Base-by-base conservation (phyloP, 2,888 invertebrate species). In the Sarcophaga carnaria region DNA sequence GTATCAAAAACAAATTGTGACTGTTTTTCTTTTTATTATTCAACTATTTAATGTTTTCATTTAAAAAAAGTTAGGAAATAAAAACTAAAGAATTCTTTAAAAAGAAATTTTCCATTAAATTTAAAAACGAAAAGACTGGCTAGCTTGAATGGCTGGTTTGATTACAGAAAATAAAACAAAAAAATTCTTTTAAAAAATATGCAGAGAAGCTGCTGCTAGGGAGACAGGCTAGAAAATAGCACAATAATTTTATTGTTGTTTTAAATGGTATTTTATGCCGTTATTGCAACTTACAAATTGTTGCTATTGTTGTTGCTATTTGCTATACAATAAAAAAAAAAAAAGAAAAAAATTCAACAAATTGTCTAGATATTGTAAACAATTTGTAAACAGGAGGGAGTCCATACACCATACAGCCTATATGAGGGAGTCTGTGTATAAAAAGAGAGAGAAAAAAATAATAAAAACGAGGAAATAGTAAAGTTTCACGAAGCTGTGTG, bases 101-200 rank as follows among this genome's bases (percentile, higher is more conserved):
- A 17, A 66, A 80, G 77, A 83, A 86, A 69, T 83, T 80, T 79
- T 83, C 86, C 77, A 86, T 83, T 86, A 83, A 74, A 72, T 77
- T 10, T 37, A 1, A 10, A 37, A 8, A 37, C 37, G 37, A 37
- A 37, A 8, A 37, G 37, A 37, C 37, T 8, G 8, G 37, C 2
- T 37, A 10, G 37, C 37, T 37, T 10, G 10, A 0, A 37, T 37
- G 8, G 8, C 37, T 37, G 37, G 10, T 1, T 37, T 37, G 37
- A 4, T 10, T 10, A 10, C 37, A 37, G 37, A 37, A 37, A 37
- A 37, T 10, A 37, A 37, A 10, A 37, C 37, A 37, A 37, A 37
- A 8, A 8, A 37, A 37, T 37, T 37, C 37, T 37, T 37, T 37
- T 37, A 37, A 37, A 37, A 37, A 37, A 37, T 37, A 37, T 37